phyloP scores from a whole-genome alignment of 2,113 vertebrate species.

The Heliornis fulica region DNA sequence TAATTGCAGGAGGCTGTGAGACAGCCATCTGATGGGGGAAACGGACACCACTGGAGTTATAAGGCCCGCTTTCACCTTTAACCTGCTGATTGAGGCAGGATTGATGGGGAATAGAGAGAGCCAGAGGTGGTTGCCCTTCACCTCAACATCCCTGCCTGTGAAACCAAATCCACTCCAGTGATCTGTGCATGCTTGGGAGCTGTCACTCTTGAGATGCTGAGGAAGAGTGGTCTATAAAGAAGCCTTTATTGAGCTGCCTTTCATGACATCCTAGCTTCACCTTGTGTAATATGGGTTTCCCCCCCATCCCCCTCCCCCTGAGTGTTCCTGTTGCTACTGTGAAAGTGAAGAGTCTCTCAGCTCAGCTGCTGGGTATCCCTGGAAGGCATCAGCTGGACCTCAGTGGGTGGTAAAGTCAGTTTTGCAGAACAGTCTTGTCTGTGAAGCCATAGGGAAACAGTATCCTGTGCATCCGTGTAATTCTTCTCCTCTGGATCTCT shows the following conservation, averaged over 20 bases:
- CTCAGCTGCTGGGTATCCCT: neutral
- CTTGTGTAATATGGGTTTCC: neutral
- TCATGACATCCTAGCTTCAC: neutral
- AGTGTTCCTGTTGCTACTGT: neutral
- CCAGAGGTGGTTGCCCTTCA: constrained; percentile 45
- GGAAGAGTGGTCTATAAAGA: constrained; percentile 25
- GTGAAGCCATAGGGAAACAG: neutral
- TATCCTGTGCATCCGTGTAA: neutral
- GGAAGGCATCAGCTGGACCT: neutral
- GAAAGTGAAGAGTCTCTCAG: neutral
- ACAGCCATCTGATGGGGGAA: neutral
- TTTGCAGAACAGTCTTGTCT: neutral
- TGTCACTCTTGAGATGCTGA: neutral
- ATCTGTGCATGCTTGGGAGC: neutral
- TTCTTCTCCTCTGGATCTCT: neutral
- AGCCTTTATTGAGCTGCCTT: constrained; percentile 36
- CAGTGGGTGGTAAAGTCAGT: neutral
- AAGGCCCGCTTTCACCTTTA: neutral
- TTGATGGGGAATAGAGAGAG: neutral
- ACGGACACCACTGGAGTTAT: neutral
- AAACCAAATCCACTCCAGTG: neutral
- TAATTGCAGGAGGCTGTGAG: neutral
- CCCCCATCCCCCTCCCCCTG: fast-evolving
- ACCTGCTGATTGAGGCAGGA: neutral
- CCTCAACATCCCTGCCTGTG: neutral